phyloP scores from a whole-genome alignment of 1,140 invertebrate species.

The Saccostrea echinata region DNA sequence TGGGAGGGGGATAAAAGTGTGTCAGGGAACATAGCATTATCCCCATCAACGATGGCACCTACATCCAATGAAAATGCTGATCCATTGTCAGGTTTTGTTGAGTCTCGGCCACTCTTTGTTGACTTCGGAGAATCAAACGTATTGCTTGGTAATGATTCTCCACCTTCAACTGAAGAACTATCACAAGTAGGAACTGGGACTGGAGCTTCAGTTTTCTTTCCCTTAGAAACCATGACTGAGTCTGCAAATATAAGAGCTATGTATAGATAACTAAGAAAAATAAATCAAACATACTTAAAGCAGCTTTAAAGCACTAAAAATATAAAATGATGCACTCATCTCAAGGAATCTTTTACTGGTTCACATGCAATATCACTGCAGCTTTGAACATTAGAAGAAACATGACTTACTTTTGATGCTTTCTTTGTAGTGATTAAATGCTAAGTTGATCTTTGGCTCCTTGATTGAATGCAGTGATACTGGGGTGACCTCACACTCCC shows the following conservation, averaged over 20 bases:
- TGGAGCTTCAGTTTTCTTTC: slow-evolving; percentile 32
- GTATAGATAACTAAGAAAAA: too few relatives aligned
- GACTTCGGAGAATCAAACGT: slow-evolving; percentile 48
- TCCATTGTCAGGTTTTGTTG: background rate
- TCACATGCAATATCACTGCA: too few relatives aligned
- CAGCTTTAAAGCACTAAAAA: too few relatives aligned
- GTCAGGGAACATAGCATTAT: slow-evolving; percentile 75
- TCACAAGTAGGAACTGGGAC: background rate
- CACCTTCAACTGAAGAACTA: background rate
- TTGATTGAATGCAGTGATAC: slow-evolving; percentile 68
- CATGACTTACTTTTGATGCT: slow-evolving; percentile 49
- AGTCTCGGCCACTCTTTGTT: slow-evolving; percentile 23
- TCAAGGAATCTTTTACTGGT: too few relatives aligned
- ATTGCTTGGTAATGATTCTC: background rate
- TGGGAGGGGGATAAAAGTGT: slow-evolving; percentile 46
- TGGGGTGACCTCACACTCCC: slow-evolving; percentile 64
- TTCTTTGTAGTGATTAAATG: slow-evolving; percentile 71
- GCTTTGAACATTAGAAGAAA: background rate
- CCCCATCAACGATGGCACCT: slow-evolving; percentile 63
- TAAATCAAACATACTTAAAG: too few relatives aligned
- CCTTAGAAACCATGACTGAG: background rate
- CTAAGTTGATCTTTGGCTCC: slow-evolving; percentile 67
- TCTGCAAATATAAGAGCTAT: background rate
- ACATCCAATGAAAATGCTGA: slow-evolving; percentile 49
- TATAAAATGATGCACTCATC: too few relatives aligned